A percentile compares a stretch with the other conserved stretches of the same genome.
phyloP scores from a whole-genome alignment of 2,797 vertebrate species.

The Lerista edwardsae region DNA sequence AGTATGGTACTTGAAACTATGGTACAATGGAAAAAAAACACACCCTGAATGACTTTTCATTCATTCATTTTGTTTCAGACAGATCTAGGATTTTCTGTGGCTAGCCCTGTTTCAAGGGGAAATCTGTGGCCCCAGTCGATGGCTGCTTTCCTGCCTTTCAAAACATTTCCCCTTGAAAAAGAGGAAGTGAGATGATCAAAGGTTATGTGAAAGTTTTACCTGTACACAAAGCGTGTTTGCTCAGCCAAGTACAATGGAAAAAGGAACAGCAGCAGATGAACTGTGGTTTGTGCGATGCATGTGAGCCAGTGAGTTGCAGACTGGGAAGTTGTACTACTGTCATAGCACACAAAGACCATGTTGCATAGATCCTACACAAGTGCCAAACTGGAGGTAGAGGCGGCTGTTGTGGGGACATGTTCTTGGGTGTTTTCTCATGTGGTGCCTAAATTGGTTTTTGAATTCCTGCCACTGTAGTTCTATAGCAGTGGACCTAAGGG shows the following conservation, averaged over 20 bases:
- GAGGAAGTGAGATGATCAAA: not conserved
- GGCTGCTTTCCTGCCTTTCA: not conserved
- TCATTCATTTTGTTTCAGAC: not conserved
- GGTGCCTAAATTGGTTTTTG: not conserved
- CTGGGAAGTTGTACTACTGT: not conserved
- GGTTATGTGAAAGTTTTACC: constrained; percentile 29
- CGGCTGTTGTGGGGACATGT: not conserved
- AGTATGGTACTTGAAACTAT: not conserved
- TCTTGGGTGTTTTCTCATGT: not conserved
- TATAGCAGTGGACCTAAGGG: no score
- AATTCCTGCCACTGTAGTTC: not conserved
- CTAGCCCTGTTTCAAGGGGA: not conserved
- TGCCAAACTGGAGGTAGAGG: not conserved
- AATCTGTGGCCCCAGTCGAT: not conserved
- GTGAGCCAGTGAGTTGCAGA: not conserved
- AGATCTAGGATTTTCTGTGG: not conserved
- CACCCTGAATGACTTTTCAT: not conserved
- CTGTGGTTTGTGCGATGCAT: not conserved
- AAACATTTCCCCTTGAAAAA: constrained; percentile 10
- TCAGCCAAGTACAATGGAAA: constrained; percentile 23
- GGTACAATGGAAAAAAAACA: not conserved
- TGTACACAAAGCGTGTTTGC: constrained; percentile 54
- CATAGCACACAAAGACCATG: not conserved
- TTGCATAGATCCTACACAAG: not conserved
- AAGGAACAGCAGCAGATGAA: constrained; percentile 6